Base-by-base conservation (phyloP, 2,797 vertebrate genomes). In the Rhinichthys osculus region DNA sequence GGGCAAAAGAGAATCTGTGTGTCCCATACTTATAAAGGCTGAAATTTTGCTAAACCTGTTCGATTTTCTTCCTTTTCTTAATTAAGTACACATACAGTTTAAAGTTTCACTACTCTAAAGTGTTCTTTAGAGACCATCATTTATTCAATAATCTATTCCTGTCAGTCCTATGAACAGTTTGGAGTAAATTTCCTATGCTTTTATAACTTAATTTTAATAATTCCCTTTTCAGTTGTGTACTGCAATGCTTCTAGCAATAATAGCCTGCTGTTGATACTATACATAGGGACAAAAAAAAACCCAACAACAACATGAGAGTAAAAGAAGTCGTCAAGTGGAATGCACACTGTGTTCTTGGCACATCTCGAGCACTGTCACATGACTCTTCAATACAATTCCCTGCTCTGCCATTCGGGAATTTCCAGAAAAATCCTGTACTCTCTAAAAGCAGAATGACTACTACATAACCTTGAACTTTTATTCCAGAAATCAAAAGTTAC, bases 361-460 rank as follows among this genome's bases (percentile, higher is more conserved):
- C 78, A 35, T 74, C 47, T 76, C 74, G 82, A 82, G 47, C 35
- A 79, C 50, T n/a, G 59, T 90, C 93, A 93, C 91, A 91, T 93
- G 91, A 93, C 89, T 89, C 87, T 54, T 80, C 27, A 44, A 7
- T 44, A 64, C 77, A 42, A 64, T 44, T 42, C 76, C 23, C 16
- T 62, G 21, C 23, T 42, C 57, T 42, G 54, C 14, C 14, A 42
- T 78, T 59, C 16, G 44, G 57, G n/a, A 64, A 42, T 79, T 64
- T 64, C 27, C 9, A 64, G 57, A 9, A 23, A 4, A 47, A 62
- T 47, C 9, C 70, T 17, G 14, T 23, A 21, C 35, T 21, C 17
- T 40, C 23, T 40, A 80, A 38, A 80, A 66, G 17, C 11, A 16
- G 21, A 81, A 85, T 38, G 17, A 3, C 30, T 9, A 50, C 40